Percentiles rank a stretch among this genome's conserved stretches.
These are phyloP conservation scores for Chunga burmeisteri DNA, from an alignment of 2,113 vertebrate species.

Conservation along the genomic window DNA sequence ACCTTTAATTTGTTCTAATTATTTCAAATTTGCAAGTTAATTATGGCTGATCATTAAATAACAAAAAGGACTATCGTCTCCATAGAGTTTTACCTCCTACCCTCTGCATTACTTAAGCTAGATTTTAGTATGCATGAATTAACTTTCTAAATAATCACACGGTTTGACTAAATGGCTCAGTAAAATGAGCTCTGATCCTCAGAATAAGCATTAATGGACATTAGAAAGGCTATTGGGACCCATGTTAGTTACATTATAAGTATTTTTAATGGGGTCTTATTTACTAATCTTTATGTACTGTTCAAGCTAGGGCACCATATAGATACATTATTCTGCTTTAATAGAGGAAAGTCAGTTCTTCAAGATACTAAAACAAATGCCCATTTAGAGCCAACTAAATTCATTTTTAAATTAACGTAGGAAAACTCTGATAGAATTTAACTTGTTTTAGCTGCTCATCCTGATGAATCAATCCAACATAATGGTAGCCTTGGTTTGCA, in stretches of 20 bases:
- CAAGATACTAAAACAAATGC: slow-evolving; percentile 74
- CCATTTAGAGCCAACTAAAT: slow-evolving; percentile 71
- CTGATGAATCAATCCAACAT: slow-evolving; percentile 69
- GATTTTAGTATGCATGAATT: slow-evolving; percentile 87
- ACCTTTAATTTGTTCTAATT: slow-evolving; percentile 92
- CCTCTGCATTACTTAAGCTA: slow-evolving; percentile 84
- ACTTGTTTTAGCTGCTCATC: slow-evolving; percentile 45
- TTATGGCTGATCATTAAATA: slow-evolving; percentile 88
- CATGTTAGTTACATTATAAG: slow-evolving; percentile 80
- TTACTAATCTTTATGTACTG: slow-evolving; percentile 83
- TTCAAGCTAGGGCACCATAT: slow-evolving; percentile 74
- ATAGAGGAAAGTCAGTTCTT: slow-evolving; percentile 70
- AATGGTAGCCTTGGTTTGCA: slow-evolving; percentile 49
- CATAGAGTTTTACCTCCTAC: slow-evolving; percentile 84
- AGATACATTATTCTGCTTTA: slow-evolving; percentile 74
- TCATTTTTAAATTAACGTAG: slow-evolving; percentile 69
- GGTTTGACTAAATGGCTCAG: slow-evolving; percentile 85
- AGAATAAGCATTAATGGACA: slow-evolving; percentile 84
- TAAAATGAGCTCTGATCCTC: slow-evolving; percentile 85
- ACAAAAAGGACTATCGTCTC: slow-evolving; percentile 85
- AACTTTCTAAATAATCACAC: slow-evolving; percentile 86
- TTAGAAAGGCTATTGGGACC: slow-evolving; percentile 82
- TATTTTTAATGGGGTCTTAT: slow-evolving; percentile 83
- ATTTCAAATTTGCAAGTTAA: slow-evolving; percentile 90
- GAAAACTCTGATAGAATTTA: slow-evolving; percentile 60